Percentiles rank a stretch among this genome's conserved stretches.
Conservation (phyloP, 2,797 vertebrate species). For the Monodelphis domestica region DNA sequence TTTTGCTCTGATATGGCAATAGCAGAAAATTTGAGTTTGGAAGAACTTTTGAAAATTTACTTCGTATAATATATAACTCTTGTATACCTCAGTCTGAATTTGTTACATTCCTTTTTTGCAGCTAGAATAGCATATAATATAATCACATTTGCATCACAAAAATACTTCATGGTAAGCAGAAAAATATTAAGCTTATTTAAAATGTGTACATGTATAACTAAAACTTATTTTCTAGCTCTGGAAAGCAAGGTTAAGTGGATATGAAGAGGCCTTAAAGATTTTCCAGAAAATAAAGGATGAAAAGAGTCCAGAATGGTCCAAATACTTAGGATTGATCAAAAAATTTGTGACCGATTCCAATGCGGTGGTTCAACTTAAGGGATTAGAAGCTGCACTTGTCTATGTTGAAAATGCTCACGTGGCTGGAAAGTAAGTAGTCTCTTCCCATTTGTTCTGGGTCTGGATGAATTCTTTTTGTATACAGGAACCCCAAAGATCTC, state of each 20-base stretch:
- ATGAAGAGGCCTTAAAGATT: conserved; percentile 96
- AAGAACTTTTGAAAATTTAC: background rate
- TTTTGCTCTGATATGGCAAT: background rate
- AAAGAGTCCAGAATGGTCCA: conserved; percentile 97
- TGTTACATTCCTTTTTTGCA: conserved; percentile 40
- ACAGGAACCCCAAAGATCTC: background rate
- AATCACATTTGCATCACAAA: conserved; percentile 23
- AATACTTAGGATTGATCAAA: conserved; percentile 95
- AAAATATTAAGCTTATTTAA: background rate
- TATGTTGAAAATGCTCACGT: conserved; percentile 95
- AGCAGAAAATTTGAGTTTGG: background rate
- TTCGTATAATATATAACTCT: conserved; percentile 37
- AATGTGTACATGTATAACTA: conserved; percentile 51
- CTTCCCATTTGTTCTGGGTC: background rate
- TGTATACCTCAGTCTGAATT: conserved; percentile 50
- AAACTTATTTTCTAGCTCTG: conserved; percentile 87
- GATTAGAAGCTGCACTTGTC: conserved; percentile 94
- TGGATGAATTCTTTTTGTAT: conserved; percentile 10
- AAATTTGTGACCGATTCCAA: conserved; percentile 98
- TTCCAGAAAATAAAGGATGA: conserved; percentile 96
- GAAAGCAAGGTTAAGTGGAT: conserved; percentile 97
- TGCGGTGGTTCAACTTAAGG: conserved; percentile 97
- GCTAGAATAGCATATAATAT: background rate
- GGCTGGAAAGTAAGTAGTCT: conserved; percentile 93
- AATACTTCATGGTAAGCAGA: conserved; percentile 30